These are phyloP conservation scores for Blomia tropicalis DNA, from an alignment of 2,888 invertebrate species.

Conservation along the genomic window DNA sequence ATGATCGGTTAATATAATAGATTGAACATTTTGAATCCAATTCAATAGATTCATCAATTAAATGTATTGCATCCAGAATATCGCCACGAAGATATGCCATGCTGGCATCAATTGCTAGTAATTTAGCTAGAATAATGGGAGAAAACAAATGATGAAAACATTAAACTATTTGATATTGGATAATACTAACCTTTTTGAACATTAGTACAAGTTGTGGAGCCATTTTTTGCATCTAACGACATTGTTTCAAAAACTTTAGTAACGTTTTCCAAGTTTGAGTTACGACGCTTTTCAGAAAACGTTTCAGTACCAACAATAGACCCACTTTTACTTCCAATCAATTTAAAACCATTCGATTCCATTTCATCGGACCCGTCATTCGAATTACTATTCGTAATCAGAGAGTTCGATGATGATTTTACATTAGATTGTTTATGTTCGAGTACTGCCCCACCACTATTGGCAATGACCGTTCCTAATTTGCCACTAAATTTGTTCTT, in stretches of 20 bases:
- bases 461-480: not conserved
- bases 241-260: not conserved
- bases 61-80: not conserved
- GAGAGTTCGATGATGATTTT: not conserved
- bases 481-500: not conserved
- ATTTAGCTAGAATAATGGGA: not conserved
- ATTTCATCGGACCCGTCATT: not conserved
- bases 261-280: not conserved
- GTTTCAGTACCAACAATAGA: not conserved
- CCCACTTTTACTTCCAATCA: not conserved
- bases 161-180: not conserved
- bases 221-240: not conserved
- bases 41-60: not conserved
- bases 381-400: not conserved
- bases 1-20: slow-evolving; percentile 8
- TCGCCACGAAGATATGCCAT: not conserved
- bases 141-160: not conserved
- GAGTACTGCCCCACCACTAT: too few species aligned
- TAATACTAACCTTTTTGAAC: not conserved
- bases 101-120: slow-evolving; percentile 1
- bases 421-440: too few species aligned
- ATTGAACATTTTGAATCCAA: not conserved
- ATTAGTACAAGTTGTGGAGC: not conserved
- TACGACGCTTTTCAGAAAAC: not conserved
- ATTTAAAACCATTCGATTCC: slow-evolving; percentile 5